Conservation (phyloP, 2,888 invertebrate genomes). For the Diloba caeruleocephala region DNA sequence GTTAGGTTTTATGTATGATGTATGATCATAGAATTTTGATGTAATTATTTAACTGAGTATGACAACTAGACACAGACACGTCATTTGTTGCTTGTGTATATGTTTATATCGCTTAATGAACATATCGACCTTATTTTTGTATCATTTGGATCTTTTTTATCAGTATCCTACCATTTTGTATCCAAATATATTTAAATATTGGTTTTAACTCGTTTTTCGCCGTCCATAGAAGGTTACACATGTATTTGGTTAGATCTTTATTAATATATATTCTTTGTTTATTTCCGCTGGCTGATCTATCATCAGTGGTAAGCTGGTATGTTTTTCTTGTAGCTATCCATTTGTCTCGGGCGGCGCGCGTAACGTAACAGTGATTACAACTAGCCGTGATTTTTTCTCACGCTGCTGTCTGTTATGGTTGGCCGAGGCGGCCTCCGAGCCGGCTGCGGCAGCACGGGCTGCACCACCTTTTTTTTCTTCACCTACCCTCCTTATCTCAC, state of each 20-base stretch:
- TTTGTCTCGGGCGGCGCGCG: constrained; percentile 5
- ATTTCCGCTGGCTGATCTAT: constrained; percentile 6
- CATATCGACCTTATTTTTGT: not conserved
- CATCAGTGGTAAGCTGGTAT: constrained; percentile 12
- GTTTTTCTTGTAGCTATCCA: constrained; percentile 16
- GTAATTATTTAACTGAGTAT: not conserved
- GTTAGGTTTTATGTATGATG: no score
- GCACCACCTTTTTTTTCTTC: not conserved
- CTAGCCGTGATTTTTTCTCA: no score
- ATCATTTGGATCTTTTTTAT: constrained; percentile 6
- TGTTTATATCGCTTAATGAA: no score
- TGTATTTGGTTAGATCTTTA: constrained; percentile 12
- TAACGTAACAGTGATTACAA: no score
- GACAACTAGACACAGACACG: no score
- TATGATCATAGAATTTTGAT: not conserved
- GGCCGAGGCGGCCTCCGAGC: not conserved
- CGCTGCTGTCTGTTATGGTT: no score
- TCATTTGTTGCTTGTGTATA: no score
- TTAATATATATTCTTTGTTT: constrained; percentile 8
- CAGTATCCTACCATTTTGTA: constrained; percentile 4
- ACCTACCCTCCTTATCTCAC: not conserved
- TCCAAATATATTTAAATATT: constrained; percentile 11
- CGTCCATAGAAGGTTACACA: constrained; percentile 15
- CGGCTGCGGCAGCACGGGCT: not conserved
- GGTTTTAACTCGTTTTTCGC: constrained; percentile 14